Evolutionary conservation across 92 coral and sea anemone species (phyloP).

Genomic region (Paramuricea clavata): DNA sequence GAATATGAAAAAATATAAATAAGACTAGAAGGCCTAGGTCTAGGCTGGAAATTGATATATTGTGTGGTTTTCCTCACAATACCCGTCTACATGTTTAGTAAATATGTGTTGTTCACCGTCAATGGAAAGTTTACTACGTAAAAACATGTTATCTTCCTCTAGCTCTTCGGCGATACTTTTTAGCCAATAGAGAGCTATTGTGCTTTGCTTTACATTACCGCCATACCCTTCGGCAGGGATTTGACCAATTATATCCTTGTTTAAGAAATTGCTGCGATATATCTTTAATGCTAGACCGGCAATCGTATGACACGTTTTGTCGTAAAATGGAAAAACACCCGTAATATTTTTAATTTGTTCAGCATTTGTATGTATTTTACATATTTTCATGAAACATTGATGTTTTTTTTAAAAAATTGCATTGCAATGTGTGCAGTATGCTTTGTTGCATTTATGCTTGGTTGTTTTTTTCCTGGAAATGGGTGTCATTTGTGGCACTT

Average conservation of each 20-base stretch:
- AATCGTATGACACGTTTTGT: no score
- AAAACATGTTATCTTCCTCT: neutral
- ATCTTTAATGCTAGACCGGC: no score
- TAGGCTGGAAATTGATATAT: no score
- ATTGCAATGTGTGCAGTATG: neutral
- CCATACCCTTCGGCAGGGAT: slow-evolving; percentile 27
- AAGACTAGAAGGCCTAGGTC: no score
- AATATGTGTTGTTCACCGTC: no score
- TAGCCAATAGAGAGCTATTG: slow-evolving; percentile 20
- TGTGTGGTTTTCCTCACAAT: neutral
- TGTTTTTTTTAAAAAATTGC: no score
- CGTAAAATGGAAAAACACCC: no score
- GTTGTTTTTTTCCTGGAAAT: no score
- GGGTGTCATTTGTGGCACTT: no score
- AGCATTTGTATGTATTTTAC: neutral
- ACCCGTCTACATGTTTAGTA: slow-evolving; percentile 4
- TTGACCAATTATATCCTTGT: slow-evolving; percentile 10
- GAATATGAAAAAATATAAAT: no score
- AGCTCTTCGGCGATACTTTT: neutral
- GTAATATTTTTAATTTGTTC: neutral
- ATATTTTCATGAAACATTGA: neutral
- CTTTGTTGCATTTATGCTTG: neutral
- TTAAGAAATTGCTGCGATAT: slow-evolving; percentile 10
- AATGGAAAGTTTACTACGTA: no score
- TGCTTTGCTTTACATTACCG: slow-evolving; percentile 27